Base-by-base conservation (phyloP, 37 sponge, comb jelly and placozoan genomes). In the Ephydatia muelleri region DNA sequence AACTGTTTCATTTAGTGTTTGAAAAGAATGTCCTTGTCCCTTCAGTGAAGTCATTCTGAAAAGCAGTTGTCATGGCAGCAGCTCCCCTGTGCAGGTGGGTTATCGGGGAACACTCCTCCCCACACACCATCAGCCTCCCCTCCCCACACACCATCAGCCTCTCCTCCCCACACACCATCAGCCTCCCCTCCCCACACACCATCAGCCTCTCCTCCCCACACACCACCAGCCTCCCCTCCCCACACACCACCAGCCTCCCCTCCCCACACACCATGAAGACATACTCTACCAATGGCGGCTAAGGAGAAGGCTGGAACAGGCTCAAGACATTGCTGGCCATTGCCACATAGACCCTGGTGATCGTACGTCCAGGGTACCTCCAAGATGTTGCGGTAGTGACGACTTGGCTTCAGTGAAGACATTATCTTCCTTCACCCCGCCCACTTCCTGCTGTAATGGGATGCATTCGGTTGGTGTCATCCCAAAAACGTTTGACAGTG, bases 261-360 rank as follows among this genome's bases (percentile, higher is more conserved):
- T 38, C 12, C 71, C 49, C 21, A 14, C 32, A 25, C 68, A 38
- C 1, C 78, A 77, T 23, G 90, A 73, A 22, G 93, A 93, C 67
- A 93, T 93, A 71, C 87, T 93, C 29, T 70, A 79, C 6, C 87
- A 80, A 65, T 93, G 93, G 93, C 73, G 93, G 64, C 26, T 93
- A 6, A 35, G 70, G 27, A 86, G 93, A 69, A 72, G 68, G 37
- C 80, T 93, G 33, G 93, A 85, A 34, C 69, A 81, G 79, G 93
- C 93, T 32, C 78, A 35, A 25, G 79, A 84, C 35, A 49, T 83
- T 25, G 57, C 76, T 8, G 28, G 26, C 67, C 2, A 14, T 66
- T 21, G 6, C 34, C 3, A 57, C 73, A 12, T 65, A 40, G 33
- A 36, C 77, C 38, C 14, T 38, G 38, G 28, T 30, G 66, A 30